Evolutionary conservation across 2,113 vertebrate genomes (phyloP).

Genomic region (Rafetus swinhoei): DNA sequence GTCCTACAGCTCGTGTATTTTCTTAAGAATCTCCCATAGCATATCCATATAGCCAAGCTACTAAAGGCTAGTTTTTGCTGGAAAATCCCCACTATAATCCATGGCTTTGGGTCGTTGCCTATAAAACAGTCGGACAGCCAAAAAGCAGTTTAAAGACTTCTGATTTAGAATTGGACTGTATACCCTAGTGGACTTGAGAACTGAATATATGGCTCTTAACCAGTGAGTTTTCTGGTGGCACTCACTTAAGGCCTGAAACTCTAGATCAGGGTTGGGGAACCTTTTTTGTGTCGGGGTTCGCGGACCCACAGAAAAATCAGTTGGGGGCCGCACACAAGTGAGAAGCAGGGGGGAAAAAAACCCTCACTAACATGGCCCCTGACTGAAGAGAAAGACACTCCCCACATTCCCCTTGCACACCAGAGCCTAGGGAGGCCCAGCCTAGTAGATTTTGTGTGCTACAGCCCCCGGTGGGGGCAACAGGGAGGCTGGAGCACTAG

Average conservation of each 20-base stretch:
- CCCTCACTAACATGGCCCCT: too few species aligned
- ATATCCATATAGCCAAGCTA: not conserved
- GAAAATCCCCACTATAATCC: conserved; percentile 50
- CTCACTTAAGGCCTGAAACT: conserved; percentile 5
- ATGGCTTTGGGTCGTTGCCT: conserved; percentile 45
- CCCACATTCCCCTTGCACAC: too few species aligned
- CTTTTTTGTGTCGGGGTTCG: too few species aligned
- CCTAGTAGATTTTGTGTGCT: too few species aligned
- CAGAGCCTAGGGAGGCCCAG: too few species aligned
- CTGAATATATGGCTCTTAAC: conserved; percentile 36
- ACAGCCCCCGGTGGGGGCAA: too few species aligned
- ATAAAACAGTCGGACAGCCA: conserved; percentile 62
- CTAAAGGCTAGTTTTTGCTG: conserved; percentile 16
- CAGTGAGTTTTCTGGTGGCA: conserved; percentile 44
- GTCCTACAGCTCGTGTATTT: conserved; percentile 9
- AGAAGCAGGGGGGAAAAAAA: too few species aligned
- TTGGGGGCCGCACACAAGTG: too few species aligned
- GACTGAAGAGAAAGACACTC: too few species aligned
- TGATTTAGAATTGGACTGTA: conserved; percentile 58
- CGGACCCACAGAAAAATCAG: too few species aligned
- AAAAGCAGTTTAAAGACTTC: conserved; percentile 72
- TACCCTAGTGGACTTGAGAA: not conserved
- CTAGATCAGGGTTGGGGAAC: too few species aligned
- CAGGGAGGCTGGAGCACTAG: too few species aligned
- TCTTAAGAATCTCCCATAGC: conserved; percentile 32